Evolutionary conservation across 64 coral and sea anemone species (phyloP), one percentile per base, ranked within the genome.

Genomic region (Porites australiensis): DNA sequence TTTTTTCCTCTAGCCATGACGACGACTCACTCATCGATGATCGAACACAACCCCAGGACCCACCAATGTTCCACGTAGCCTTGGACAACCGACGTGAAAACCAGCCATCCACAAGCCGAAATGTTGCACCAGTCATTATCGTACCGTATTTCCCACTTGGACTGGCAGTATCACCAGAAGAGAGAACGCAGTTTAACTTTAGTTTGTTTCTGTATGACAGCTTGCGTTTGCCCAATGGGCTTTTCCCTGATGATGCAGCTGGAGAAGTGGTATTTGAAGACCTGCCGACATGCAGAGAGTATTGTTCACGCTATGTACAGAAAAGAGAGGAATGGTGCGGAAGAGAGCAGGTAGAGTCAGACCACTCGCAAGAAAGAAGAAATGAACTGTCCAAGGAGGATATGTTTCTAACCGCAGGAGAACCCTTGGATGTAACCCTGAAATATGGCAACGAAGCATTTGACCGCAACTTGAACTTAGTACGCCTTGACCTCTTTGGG

Each of bases 381-480:
- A 43, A 22, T 8, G 68, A 71, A 43, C 21, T 74, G 43, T 74
- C 72, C 5, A 74, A 74, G 14, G 43, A 46, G 3, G 15, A 4
- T 8, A 77, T 77, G 74, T 54, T 87, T 18, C 47, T 19, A 5
- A 44, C 45, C n/a, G 67, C 60, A 79, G 91, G 91, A 50, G 14
- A 46, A 8, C 14, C 91, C 27, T 50, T 93, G 50, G 48, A 77
- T 44, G 45, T 69, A 12, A 93, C 57, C 69, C 18, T 87, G 1
- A 46, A 16, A 4, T 81, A 59, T 14, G 92, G 92, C 7, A 8
- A 59, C 45, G 48, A 10, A 2, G 47, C 66, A 58, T 85, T 93
- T 18, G 92, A 93, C 84, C 5, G 27, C 0, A 67, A 93, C 16
- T 85, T 93, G 51, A 69, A 49, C 3, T 6, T 82, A 0, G 46